Base-by-base conservation (phyloP, 2,888 invertebrate genomes). In the Frankliniella fusca region DNA sequence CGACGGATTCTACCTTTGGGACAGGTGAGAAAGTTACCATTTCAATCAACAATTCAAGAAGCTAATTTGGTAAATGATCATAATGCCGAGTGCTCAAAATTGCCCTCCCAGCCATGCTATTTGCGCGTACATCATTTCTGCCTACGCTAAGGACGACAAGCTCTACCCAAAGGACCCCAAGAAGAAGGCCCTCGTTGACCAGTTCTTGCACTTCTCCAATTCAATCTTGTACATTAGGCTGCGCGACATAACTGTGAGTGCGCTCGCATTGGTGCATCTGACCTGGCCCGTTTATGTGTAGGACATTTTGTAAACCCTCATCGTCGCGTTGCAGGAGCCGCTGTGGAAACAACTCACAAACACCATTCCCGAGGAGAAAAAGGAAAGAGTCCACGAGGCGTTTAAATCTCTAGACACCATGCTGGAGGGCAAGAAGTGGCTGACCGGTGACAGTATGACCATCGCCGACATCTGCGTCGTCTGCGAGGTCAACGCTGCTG, bases 401-500 rank as follows among this genome's bases (percentile, higher is more conserved):
- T 12, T 76, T 11, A 23, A 23, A 27, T 12, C 12, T 27, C 23
- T 76, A 27, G 27, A 76, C 23, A 23, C 23, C 23, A 8, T 76
- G 70, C 23, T 76, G 70, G 70, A 27, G 11, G 27, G 12, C 27
- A 76, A 76, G 11, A 1, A 76, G 70, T 76, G 70, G 70, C 70
- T 76, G 70, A 11, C 11, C 70, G 70, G 70, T 27, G 70, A 76
- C 70, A 12, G 27, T 23, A 1, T 76, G 70, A 76, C 70, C 0
- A 23, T 76, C 23, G 70, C 70, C 70, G 70, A 76, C 70, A 76
- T 76, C 70, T 76, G 70, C 70, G 8, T 12, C 70, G 70, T 76
- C 11, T n/a, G 23, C 70, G 8, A 76, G 27, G 70, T 76, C 27
- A 76, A 76, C 70, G 70, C 23, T 8, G 0, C 20, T 18, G 18